Evolutionary conservation across 2,888 invertebrate genomes (phyloP).

Genomic region (Xestia sexstrigata): DNA sequence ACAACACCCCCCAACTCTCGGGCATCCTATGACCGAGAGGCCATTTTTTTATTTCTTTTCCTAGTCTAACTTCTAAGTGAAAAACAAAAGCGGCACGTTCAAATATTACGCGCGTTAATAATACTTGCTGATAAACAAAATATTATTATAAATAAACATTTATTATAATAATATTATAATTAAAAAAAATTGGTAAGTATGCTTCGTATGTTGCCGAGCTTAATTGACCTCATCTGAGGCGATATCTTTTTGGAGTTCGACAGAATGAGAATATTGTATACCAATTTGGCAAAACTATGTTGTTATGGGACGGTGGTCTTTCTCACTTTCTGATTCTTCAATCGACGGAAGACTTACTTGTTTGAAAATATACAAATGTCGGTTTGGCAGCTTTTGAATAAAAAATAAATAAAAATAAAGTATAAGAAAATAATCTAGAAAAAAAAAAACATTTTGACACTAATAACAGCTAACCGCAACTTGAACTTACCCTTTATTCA

Average conservation of each 20-base stretch:
- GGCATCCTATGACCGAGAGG: too few species aligned
- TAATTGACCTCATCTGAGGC: too few species aligned
- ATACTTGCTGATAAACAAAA: too few species aligned
- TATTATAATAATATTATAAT: too few species aligned
- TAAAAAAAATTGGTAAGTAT: too few species aligned
- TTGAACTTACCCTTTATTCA: constrained; percentile 8
- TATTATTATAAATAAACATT: too few species aligned
- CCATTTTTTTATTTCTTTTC: too few species aligned
- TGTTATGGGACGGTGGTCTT: neutral
- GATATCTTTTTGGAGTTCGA: too few species aligned
- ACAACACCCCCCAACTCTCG: too few species aligned
- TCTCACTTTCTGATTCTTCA: neutral
- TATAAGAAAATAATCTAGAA: neutral
- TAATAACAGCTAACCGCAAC: neutral
- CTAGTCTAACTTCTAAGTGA: too few species aligned
- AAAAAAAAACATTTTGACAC: neutral
- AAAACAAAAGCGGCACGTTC: neutral
- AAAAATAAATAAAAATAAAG: neutral
- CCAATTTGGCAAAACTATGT: neutral
- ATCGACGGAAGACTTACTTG: neutral
- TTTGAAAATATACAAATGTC: neutral
- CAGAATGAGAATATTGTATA: neutral
- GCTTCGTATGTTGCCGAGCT: neutral
- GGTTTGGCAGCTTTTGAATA: neutral
- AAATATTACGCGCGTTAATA: neutral